Conservation (phyloP, 2,797 vertebrate genomes). For the Hipposideros larvatus region DNA sequence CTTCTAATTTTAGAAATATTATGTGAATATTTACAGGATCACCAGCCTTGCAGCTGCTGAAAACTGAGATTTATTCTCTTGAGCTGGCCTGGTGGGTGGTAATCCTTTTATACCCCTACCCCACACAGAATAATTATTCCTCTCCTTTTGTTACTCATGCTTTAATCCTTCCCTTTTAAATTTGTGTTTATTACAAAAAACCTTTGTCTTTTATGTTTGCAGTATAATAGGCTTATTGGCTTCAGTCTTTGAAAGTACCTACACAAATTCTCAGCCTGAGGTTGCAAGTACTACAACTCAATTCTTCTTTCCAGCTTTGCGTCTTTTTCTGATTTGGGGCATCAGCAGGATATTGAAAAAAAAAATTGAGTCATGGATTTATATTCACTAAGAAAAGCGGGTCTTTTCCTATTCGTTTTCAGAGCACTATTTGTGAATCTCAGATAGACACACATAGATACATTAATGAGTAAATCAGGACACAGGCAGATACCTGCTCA, state of each 20-base stretch:
- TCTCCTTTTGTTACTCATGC: constrained; percentile 77
- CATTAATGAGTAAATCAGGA: neutral
- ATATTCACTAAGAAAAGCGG: constrained; percentile 32
- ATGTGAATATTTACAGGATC: constrained; percentile 60
- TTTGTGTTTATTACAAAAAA: constrained; percentile 83
- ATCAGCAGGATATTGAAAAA: constrained; percentile 70
- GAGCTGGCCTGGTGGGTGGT: constrained; percentile 72
- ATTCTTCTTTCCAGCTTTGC: constrained; percentile 54
- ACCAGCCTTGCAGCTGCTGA: constrained; percentile 69
- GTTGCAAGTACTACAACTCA: neutral
- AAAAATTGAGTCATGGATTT: constrained; percentile 70
- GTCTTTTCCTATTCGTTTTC: constrained; percentile 67
- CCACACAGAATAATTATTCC: constrained; percentile 68
- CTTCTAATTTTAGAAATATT: constrained; percentile 69
- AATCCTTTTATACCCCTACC: constrained; percentile 68
- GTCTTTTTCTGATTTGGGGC: constrained; percentile 61
- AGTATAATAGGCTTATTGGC: constrained; percentile 84
- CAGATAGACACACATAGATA: neutral
- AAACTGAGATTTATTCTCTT: constrained; percentile 63
- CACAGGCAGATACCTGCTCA: neutral
- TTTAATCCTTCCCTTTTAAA: constrained; percentile 80
- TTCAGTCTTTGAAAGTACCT: constrained; percentile 79
- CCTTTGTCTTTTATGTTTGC: constrained; percentile 82
- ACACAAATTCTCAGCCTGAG: constrained; percentile 71
- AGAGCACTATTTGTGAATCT: neutral